Percentiles rank a stretch among this genome's conserved stretches.
These are phyloP conservation scores for Triplophysa tibetana DNA, from an alignment of 2,113 vertebrate species.

Conservation along the genomic window DNA sequence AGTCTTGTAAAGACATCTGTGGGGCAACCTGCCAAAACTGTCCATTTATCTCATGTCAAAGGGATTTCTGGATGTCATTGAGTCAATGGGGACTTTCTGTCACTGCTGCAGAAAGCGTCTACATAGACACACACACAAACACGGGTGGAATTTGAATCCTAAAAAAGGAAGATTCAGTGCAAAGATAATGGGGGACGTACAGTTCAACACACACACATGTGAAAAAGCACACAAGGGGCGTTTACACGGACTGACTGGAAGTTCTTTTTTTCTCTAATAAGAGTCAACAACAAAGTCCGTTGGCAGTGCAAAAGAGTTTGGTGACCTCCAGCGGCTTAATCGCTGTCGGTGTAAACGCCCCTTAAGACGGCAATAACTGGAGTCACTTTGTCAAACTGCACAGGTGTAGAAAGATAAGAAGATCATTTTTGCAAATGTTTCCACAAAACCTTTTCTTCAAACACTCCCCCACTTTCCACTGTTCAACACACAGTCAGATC, in stretches of 20 bases:
- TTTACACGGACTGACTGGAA: background rate
- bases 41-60: slow-evolving; percentile 62
- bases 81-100: slow-evolving; percentile 49
- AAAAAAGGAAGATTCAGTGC: background rate
- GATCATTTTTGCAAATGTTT: too few relatives aligned
- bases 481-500: background rate
- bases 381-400: background rate
- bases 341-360: background rate
- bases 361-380: background rate
- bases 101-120: slow-evolving; percentile 47
- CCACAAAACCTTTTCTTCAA: too few relatives aligned
- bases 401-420: too few relatives aligned
- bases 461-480: background rate
- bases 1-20: slow-evolving; percentile 58
- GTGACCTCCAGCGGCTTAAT: background rate
- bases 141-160: slow-evolving; percentile 11
- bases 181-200: background rate
- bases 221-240: background rate
- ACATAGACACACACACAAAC: slow-evolving; percentile 40
- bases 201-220: background rate
- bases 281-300: background rate
- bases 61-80: slow-evolving; percentile 52
- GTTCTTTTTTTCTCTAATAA: too few relatives aligned
- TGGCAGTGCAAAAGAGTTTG: background rate
- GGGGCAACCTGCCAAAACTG: slow-evolving; percentile 60